Evolutionary conservation across 2,888 invertebrate species (phyloP), one percentile per base, ranked within the genome.

Genomic region (Drosophila anceps): DNA sequence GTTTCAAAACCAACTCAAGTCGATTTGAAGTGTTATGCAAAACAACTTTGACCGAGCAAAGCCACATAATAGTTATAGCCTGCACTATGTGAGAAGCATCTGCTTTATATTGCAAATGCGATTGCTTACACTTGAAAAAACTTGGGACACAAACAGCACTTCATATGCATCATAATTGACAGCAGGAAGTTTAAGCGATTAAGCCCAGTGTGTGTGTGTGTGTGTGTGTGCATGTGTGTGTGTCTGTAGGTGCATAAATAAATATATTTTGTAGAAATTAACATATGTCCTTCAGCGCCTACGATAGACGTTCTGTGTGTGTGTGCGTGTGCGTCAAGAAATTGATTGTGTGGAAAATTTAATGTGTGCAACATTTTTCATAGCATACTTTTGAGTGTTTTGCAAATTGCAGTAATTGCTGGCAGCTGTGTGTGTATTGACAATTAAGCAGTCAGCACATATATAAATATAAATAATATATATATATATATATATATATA

Each of bases 271-370:
- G 46, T 75, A 69, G 75, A 69, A 78, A 70, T 79, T 71, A 82
- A 71, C 76, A 75, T 85, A 73, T 75, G 80, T 63, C 58, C 53
- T 62, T 55, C 39, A 55, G 12, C 33, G 27, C 39, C 37, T 12
- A 59, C 31, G 50, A 33, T 43, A 43, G 39, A 41, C 20, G 31
- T 12, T 60, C 82, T 29, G 31, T 66, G 53, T 48, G 61, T 54
- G 41, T 51, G 58, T 59, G 84, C 33, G 46, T 66, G 54, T 41
- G 65, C 57, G 79, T 29, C 64, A 70, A 64, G 72, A 66, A 88
- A 89, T 86, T 87, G 72, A 84, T 84, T 87, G 82, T 73, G 85
- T 86, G 85, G 82, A 89, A 82, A 84, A 87, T 84, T 84, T 73
- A 75, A 65, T 73, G 67, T 68, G 66, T 46, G 44, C 69, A 65